Evolutionary conservation across 2,113 vertebrate species (phyloP), one percentile per base, ranked within the genome.

Genomic region (Microtus richardsoni): DNA sequence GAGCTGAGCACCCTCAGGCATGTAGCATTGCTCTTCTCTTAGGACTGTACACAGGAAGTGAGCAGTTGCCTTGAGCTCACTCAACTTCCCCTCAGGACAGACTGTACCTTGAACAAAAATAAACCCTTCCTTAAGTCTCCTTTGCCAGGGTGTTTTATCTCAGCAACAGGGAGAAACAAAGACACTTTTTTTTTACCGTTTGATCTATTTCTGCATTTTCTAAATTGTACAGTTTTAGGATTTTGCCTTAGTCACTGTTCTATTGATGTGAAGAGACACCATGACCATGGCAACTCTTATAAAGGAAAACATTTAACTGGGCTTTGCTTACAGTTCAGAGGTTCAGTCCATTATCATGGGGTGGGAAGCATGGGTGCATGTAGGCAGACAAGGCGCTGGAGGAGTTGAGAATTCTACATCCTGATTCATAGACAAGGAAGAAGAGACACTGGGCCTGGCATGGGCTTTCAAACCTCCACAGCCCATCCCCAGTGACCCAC

Each of bases 181-280:
- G 49, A 54, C 47, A 47, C 39, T 24, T 36, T 47, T 39, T 64
- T 75, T 92, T 93, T n/a, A 54, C 64, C 58, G 84, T 89, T 91
- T 71, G 93, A 74, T 91, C 54, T 83, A 28, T 86, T 89, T 84
- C 41, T 88, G 4, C 78, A 52, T 94, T 96, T 97, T 96, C 80
- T 71, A 80, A 93, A 79, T 85, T 70, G 4, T 21, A 22, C 33
- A 74, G n/a, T 64, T 39, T 90, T 79, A 30, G 88, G 62, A 89
- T 19, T 44, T 49, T 77, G 26, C 26, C 14, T 77, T 33, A 47
- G 44, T 47, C 11, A 47, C 7, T 77, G 44, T 33, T 77, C 26
- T 77, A 9, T 17, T 74, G 26, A 39, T 77, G 11, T 77, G 74
- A 49, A 47, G 74, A 77, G 26, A 49, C 44, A 49, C 74, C 26